Conservation (phyloP, 2,797 vertebrate species). For the Chloroceryle amazona region DNA sequence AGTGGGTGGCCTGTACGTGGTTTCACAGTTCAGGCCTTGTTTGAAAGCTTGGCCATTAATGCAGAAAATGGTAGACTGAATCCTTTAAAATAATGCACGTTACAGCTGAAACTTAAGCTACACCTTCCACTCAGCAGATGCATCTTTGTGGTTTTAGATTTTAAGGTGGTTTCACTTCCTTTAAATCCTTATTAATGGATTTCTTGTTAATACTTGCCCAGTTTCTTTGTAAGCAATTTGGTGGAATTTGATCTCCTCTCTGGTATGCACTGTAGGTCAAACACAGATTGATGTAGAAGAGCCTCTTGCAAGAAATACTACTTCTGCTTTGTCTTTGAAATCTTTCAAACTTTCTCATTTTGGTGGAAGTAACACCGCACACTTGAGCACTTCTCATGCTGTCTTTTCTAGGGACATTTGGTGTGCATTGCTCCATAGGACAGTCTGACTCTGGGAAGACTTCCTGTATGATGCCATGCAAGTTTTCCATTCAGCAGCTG, state of each 20-base stretch:
- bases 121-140: background rate
- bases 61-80: background rate
- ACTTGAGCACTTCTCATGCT: background rate
- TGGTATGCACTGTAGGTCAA: background rate
- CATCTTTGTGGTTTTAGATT: background rate
- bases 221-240: background rate
- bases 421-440: fast-evolving
- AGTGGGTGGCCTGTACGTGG: background rate
- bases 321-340: background rate
- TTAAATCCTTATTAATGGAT: background rate
- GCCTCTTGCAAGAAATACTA: background rate
- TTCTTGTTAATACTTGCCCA: background rate
- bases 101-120: background rate
- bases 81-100: background rate
- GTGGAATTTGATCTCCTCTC: background rate
- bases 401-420: background rate
- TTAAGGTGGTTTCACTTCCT: background rate
- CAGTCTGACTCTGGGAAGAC: background rate
- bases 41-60: background rate
- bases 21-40: background rate
- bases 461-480: fast-evolving
- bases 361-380: background rate
- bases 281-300: background rate
- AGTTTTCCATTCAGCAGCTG: background rate
- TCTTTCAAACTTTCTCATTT: background rate